A percentile compares a stretch with the other conserved stretches of the same genome.
Evolutionary conservation across 2,113 vertebrate species (phyloP).

Genomic region (Sterrhoptilus dennistouni): DNA sequence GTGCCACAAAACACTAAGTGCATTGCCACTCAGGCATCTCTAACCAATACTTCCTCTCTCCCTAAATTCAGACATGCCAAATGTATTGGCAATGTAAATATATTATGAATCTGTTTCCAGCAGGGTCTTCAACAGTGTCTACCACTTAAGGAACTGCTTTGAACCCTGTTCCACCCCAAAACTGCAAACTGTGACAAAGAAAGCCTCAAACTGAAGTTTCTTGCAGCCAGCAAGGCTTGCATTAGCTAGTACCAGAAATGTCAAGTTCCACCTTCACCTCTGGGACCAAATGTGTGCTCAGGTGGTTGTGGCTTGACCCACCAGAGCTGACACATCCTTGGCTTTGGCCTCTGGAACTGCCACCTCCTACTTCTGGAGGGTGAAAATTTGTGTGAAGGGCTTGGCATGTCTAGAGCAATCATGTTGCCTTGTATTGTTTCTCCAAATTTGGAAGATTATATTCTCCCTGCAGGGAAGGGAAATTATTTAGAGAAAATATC

Average conservation of each 20-base stretch:
- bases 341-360: not conserved
- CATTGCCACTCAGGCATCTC: not conserved
- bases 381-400: not conserved
- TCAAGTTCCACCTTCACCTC: accelerated
- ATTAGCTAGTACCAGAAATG: not conserved
- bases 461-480: not conserved
- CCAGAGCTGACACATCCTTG: accelerated
- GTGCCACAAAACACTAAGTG: accelerated
- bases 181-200: not conserved
- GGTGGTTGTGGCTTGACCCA: not conserved
- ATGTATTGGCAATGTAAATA: not conserved
- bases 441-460: not conserved
- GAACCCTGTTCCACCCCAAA: not conserved
- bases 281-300: not conserved
- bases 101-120: not conserved
- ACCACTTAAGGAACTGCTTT: not conserved
- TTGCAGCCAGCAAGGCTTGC: not conserved
- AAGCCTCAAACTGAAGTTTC: not conserved
- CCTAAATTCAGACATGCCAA: not conserved
- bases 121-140: not conserved
- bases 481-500: not conserved
- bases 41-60: not conserved
- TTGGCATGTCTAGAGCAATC: not conserved
- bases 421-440: not conserved
- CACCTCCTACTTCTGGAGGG: not conserved